phyloP scores from a whole-genome alignment of 2,888 invertebrate genomes.

The Leptopilina syphax region DNA sequence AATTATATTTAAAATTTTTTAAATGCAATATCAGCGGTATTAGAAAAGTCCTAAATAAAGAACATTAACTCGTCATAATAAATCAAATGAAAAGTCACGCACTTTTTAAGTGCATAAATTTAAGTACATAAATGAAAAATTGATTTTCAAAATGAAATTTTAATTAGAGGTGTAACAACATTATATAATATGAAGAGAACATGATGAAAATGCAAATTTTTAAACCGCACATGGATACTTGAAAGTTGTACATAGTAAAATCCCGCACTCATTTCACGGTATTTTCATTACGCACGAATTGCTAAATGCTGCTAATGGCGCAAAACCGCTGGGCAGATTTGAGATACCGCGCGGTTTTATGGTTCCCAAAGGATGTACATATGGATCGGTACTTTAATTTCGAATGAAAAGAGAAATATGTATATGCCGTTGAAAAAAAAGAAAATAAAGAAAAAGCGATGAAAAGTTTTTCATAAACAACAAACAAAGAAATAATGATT shows the following conservation, averaged over 20 bases:
- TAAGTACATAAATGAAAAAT: too few relatives aligned
- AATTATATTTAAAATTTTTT: too few relatives aligned
- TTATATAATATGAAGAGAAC: neutral
- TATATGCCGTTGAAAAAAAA: neutral
- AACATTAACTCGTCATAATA: too few relatives aligned
- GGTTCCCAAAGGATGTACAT: conserved; percentile 23
- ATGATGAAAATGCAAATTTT: conserved; percentile 10
- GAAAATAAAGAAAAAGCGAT: neutral
- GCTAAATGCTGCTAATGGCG: conserved; percentile 44
- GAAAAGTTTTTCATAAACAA: too few relatives aligned
- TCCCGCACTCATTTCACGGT: conserved; percentile 21
- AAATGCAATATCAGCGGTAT: too few relatives aligned
- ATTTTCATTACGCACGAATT: conserved; percentile 40
- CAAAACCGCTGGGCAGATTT: conserved; percentile 38
- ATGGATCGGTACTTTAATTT: conserved; percentile 37
- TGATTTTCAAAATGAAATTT: too few relatives aligned
- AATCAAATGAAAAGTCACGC: too few relatives aligned
- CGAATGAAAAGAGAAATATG: conserved; percentile 33
- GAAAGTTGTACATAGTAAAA: conserved; percentile 1
- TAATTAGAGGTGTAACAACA: too few relatives aligned
- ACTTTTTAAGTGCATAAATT: too few relatives aligned
- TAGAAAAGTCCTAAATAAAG: too few relatives aligned
- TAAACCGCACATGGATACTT: neutral
- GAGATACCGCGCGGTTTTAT: conserved; percentile 34
- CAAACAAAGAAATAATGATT: too few relatives aligned